Conservation (phyloP, 2,888 invertebrate species). For the Deilephila elpenor region DNA sequence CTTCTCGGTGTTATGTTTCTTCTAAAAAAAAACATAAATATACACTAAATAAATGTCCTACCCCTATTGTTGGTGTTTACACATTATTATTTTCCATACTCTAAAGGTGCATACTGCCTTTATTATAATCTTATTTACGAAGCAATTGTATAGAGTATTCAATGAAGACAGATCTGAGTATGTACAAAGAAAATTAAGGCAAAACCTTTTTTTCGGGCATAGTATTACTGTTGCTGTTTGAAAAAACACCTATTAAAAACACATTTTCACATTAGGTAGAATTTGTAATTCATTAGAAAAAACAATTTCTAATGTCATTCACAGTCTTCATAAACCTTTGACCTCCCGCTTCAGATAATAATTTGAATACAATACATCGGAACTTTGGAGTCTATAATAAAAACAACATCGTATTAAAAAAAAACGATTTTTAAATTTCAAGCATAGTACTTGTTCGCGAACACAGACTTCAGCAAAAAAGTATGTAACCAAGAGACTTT, state of each 20-base stretch:
- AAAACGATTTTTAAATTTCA: not conserved
- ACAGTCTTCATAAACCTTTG: slow-evolving; percentile 7
- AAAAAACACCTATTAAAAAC: not conserved
- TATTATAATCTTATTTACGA: not conserved
- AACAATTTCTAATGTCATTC: slow-evolving; percentile 21
- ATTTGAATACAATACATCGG: slow-evolving; percentile 19
- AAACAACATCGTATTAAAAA: not conserved
- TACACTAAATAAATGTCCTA: too few relatives aligned
- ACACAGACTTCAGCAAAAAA: not conserved
- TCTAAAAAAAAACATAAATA: too few relatives aligned
- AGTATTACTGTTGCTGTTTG: too few relatives aligned
- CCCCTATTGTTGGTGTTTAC: too few relatives aligned
- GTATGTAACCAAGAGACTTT: not conserved
- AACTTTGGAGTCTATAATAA: not conserved
- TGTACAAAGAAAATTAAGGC: not conserved
- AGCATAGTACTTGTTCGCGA: not conserved
- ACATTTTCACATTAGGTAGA: not conserved
- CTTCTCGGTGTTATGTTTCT: too few relatives aligned
- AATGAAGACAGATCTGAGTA: not conserved
- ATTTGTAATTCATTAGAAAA: not conserved
- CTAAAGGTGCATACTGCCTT: too few relatives aligned
- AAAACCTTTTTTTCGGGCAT: too few relatives aligned
- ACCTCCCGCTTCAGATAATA: slow-evolving; percentile 16
- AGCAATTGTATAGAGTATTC: not conserved
- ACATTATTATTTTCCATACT: too few relatives aligned